Evolutionary conservation across 2,113 vertebrate genomes (phyloP).

Genomic region (Cyprinodon variegatus): DNA sequence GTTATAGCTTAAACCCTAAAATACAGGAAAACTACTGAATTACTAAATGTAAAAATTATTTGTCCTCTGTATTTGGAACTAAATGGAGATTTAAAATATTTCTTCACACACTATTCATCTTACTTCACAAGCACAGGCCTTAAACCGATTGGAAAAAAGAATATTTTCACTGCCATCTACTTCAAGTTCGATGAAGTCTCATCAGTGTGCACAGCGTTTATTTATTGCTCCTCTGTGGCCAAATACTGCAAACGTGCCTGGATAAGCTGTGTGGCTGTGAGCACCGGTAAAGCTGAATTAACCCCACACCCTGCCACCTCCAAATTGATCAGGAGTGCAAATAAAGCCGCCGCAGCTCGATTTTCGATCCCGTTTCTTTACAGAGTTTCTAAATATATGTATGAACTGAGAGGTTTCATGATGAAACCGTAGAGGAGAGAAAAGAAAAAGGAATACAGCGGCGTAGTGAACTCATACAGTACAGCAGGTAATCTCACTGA

Average conservation of each 20-base stretch:
- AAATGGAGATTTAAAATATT: too few species aligned
- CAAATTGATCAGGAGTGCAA: conserved; percentile 22
- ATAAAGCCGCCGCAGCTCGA: conserved; percentile 25
- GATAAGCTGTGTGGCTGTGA: conserved; percentile 44
- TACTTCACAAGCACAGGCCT: conserved; percentile 4
- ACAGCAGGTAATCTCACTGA: conserved; percentile 47
- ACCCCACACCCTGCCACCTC: conserved; percentile 29
- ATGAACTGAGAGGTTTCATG: conserved; percentile 38
- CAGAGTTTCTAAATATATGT: conserved; percentile 40
- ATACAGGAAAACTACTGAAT: too few species aligned
- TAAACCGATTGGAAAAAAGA: conserved; percentile 6
- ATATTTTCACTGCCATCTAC: conserved; percentile 7
- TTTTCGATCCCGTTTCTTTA: conserved; percentile 12
- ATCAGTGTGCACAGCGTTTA: conserved; percentile 28
- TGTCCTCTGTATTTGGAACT: too few species aligned
- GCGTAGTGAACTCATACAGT: conserved; percentile 37
- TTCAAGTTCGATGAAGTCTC: conserved; percentile 39
- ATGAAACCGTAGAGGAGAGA: conserved; percentile 16
- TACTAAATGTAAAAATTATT: too few species aligned
- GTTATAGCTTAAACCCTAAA: too few species aligned
- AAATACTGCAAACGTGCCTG: conserved; percentile 34
- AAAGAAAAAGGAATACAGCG: conserved; percentile 16
- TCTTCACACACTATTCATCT: neutral
- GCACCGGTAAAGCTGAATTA: conserved; percentile 52
- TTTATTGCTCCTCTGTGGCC: conserved; percentile 33